Evolutionary conservation across 2,797 vertebrate genomes (phyloP), one percentile per base, ranked within the genome.

Genomic region (Sebastes minor): DNA sequence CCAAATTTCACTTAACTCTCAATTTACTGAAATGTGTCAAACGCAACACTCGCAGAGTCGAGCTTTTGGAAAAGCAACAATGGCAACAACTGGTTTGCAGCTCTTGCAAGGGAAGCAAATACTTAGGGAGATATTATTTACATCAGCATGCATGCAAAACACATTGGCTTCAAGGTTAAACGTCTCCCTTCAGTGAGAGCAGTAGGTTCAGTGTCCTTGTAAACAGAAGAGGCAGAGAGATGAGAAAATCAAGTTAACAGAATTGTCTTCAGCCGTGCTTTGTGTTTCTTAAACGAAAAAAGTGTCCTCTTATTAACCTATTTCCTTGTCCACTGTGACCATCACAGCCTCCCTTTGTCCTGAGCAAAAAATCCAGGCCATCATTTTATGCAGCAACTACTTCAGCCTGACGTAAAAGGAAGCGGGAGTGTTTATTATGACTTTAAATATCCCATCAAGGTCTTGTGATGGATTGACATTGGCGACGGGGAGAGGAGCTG

Each of bases 401-500:
- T 84, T 80, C 59, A 83, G 69, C 70, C 80, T 13, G 70, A 68
- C 67, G 85, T 86, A 80, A 78, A 84, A 84, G 20, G 28, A 81
- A 70, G 52, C 27, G 0, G 27, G 3, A 32, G 65, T 82, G 80
- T 89, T 89, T 86, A 89, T 86, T 86, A 83, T 78, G 82, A 81
- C 81, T 89, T 90, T 81, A 84, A 84, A 92, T 79, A 86, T 86
- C 76, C 74, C 63, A 90, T 91, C 88, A 89, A 89, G 84, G 89
- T 79, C 75, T 80, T 30, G 33, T 80, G 78, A 89, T 86, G 81
- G 87, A 88, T 73, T 77, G 89, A 89, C 81, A 83, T 32, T 55
- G 74, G 82, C 79, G 73, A 65, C 2, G 60, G 69, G 71, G 55
- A 83, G 78, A 65, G 49, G 56, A 74, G 79, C 71, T 49, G 85